phyloP scores from a whole-genome alignment of 2,797 vertebrate species.

The Rhinophrynus dorsalis region DNA sequence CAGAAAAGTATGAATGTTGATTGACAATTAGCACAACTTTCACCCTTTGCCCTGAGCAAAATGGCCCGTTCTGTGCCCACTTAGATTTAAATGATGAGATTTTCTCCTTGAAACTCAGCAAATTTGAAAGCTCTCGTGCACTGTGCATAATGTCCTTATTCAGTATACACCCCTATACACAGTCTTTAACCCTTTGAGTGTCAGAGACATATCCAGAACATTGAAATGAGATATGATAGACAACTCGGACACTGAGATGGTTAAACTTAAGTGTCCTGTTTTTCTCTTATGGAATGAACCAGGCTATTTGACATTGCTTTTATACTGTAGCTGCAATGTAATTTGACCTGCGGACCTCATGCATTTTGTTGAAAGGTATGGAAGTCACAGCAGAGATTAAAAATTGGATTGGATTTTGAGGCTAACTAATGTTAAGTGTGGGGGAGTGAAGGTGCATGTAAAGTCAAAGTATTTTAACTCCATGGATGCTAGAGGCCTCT shows the following conservation, averaged over 20 bases:
- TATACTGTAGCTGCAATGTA: conserved; percentile 28
- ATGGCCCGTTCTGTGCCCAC: conserved; percentile 43
- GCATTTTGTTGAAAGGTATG: conserved; percentile 26
- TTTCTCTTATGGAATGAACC: conserved; percentile 2
- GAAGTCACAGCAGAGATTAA: conserved; percentile 11
- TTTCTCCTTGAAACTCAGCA: conserved; percentile 21
- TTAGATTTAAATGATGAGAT: conserved; percentile 47
- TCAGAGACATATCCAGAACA: no score
- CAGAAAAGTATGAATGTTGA: conserved; percentile 44
- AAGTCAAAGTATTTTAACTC: conserved; percentile 30
- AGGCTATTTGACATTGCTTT: conserved; percentile 25
- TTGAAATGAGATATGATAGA: no score
- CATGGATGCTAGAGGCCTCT: no score
- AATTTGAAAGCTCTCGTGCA: conserved; percentile 18
- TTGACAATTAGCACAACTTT: conserved; percentile 46
- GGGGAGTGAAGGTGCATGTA: conserved; percentile 13
- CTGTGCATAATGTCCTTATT: background rate
- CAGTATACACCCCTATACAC: no score
- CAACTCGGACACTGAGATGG: no score
- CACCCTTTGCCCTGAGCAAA: conserved; percentile 47
- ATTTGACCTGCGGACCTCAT: conserved; percentile 30
- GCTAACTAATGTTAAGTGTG: conserved; percentile 32
- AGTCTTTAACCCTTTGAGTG: no score
- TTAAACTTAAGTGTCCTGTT: conserved; percentile 12
- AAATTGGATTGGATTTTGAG: conserved; percentile 37